Evolutionary conservation across 2,888 invertebrate species (phyloP).

Genomic region (Phengaris alcon): DNA sequence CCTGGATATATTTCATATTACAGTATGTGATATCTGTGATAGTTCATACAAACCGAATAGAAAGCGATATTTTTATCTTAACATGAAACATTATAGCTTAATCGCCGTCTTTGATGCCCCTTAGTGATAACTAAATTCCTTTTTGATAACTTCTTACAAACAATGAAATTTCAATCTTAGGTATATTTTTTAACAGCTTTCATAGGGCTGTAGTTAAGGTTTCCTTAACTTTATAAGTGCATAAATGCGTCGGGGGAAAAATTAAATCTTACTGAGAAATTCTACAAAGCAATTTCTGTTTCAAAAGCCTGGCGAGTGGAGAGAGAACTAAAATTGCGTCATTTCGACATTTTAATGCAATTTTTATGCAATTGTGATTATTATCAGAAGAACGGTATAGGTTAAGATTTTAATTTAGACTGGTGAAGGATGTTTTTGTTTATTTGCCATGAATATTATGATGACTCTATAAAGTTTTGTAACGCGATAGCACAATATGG

Average conservation of each 20-base stretch:
- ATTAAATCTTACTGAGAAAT: conserved; percentile 27
- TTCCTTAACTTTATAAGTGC: conserved; percentile 26
- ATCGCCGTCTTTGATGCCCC: no score
- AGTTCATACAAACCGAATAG: no score
- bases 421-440: neutral
- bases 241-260: conserved; percentile 24
- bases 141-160: neutral
- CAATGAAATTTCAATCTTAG: neutral
- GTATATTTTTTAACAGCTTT: conserved; percentile 17
- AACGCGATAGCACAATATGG: no score
- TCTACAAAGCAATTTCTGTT: conserved; percentile 25
- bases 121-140: no score
- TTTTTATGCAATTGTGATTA: conserved; percentile 11
- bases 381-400: neutral
- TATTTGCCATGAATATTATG: neutral
- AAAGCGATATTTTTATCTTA: no score
- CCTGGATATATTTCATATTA: no score
- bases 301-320: conserved; percentile 18
- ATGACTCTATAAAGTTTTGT: no score
- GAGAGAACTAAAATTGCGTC: conserved; percentile 14
- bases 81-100: no score
- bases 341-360: conserved; percentile 24
- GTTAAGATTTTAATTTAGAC: conserved; percentile 12
- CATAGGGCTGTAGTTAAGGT: conserved; percentile 18
- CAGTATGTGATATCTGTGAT: no score